Evolutionary conservation across 2,888 invertebrate species (phyloP).

Genomic region (Morpho deidamia): DNA sequence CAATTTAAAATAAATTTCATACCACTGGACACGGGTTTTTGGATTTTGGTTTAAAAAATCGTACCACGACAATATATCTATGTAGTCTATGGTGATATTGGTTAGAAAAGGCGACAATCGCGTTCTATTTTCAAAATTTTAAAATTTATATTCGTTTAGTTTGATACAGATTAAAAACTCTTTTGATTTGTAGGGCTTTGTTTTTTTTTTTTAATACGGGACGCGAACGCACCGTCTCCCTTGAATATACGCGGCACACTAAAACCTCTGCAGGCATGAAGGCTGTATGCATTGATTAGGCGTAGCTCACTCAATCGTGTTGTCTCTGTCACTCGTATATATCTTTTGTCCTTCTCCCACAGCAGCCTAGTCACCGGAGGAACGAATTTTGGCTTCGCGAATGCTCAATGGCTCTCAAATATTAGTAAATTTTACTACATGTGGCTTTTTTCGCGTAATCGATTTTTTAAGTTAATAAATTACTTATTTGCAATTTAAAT

Average conservation of each 20-base stretch:
- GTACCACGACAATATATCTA: too few species aligned
- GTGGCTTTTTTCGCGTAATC: slow-evolving; percentile 29
- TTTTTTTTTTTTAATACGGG: slow-evolving; percentile 31
- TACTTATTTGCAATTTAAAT: too few species aligned
- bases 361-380: slow-evolving; percentile 44
- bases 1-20: slow-evolving; percentile 1
- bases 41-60: too few species aligned
- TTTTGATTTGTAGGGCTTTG: slow-evolving; percentile 34
- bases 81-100: too few species aligned
- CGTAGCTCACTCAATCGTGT: slow-evolving; percentile 49
- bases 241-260: slow-evolving; percentile 53
- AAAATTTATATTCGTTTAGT: slow-evolving; percentile 10
- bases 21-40: too few species aligned
- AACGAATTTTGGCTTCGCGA: slow-evolving; percentile 68
- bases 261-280: slow-evolving; percentile 57
- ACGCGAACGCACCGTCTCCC: slow-evolving; percentile 41
- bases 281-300: slow-evolving; percentile 74
- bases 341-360: slow-evolving; percentile 41
- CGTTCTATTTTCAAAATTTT: not conserved
- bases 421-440: slow-evolving; percentile 35
- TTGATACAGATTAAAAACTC: slow-evolving; percentile 27
- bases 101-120: slow-evolving; percentile 5
- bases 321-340: slow-evolving; percentile 41
- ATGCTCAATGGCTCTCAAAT: slow-evolving; percentile 53
- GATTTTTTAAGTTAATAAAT: slow-evolving; percentile 12